Evolutionary conservation across 2,888 invertebrate genomes (phyloP).

Genomic region (Cantharis rustica): DNA sequence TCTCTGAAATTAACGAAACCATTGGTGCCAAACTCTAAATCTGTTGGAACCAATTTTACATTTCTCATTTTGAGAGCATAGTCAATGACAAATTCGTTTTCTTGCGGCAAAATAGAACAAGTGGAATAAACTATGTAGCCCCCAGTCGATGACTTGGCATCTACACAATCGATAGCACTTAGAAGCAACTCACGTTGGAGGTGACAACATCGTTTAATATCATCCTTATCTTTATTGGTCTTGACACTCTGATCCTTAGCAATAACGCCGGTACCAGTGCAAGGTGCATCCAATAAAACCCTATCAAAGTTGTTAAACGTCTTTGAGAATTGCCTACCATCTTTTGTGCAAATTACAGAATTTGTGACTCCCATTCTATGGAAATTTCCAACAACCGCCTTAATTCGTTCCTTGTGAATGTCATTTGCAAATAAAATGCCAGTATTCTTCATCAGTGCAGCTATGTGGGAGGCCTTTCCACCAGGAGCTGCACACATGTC

Average conservation of each 20-base stretch:
- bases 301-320: slow-evolving; percentile 90
- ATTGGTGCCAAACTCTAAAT: slow-evolving; percentile 92
- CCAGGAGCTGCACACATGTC: slow-evolving; percentile 99
- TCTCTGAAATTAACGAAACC: slow-evolving; percentile 91
- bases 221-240: slow-evolving; percentile 85
- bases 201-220: slow-evolving; percentile 89
- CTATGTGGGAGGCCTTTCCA: slow-evolving; percentile 97
- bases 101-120: slow-evolving; percentile 96
- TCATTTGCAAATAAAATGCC: slow-evolving; percentile 97
- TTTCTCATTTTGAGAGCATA: slow-evolving; percentile 91
- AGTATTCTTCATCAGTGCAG: slow-evolving; percentile 97
- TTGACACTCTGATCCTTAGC: slow-evolving; percentile 98
- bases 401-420: slow-evolving; percentile 84
- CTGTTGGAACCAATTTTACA: slow-evolving; percentile 92
- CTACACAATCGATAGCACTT: slow-evolving; percentile 95
- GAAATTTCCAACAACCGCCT: slow-evolving; percentile 94
- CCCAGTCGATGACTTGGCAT: slow-evolving; percentile 89
- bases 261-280: slow-evolving; percentile 97
- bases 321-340: slow-evolving; percentile 85
- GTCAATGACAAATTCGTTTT: slow-evolving; percentile 97
- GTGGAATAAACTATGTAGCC: slow-evolving; percentile 98
- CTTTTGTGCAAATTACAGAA: slow-evolving; percentile 85
- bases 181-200: slow-evolving; percentile 90
- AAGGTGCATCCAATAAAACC: slow-evolving; percentile 96
- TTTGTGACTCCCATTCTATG: slow-evolving; percentile 96